phyloP scores from a whole-genome alignment of 2,797 vertebrate genomes.

The Parambassis ranga region DNA sequence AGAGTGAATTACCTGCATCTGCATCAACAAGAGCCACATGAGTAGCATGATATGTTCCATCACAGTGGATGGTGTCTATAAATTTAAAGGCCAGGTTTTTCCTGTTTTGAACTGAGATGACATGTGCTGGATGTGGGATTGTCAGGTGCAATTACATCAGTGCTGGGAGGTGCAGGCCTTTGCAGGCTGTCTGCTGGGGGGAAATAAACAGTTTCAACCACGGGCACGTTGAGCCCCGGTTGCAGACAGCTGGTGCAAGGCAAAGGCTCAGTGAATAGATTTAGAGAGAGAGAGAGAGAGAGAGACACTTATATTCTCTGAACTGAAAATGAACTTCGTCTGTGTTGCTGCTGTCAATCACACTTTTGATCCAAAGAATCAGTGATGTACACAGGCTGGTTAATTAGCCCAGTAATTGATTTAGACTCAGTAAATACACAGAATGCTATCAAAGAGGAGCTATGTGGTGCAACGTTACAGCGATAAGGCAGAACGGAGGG shows the following conservation, averaged over 20 bases:
- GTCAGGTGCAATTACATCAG: constrained; percentile 47
- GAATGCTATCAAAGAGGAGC: neutral
- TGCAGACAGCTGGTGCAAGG: constrained; percentile 32
- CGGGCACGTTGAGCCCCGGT: constrained; percentile 9
- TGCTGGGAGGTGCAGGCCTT: neutral
- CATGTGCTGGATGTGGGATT: constrained; percentile 36
- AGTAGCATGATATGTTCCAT: neutral
- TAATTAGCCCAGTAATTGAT: neutral
- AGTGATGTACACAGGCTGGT: neutral
- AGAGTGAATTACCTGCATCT: constrained; percentile 2
- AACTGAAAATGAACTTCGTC: constrained; percentile 22
- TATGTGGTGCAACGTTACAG: neutral
- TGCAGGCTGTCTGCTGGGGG: neutral
- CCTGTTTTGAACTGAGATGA: constrained; percentile 18
- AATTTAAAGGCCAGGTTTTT: neutral
- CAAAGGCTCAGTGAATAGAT: constrained; percentile 16
- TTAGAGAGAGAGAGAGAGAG: constrained; percentile 8
- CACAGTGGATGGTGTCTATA: neutral
- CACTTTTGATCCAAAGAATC: neutral
- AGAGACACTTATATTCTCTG: constrained; percentile 7
- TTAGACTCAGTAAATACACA: neutral
- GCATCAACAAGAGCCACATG: neutral
- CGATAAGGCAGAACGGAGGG: neutral
- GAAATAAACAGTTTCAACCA: constrained; percentile 27
- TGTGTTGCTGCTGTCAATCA: neutral